Conservation (phyloP, 2,113 vertebrate genomes). For the Phasianus colchicus region DNA sequence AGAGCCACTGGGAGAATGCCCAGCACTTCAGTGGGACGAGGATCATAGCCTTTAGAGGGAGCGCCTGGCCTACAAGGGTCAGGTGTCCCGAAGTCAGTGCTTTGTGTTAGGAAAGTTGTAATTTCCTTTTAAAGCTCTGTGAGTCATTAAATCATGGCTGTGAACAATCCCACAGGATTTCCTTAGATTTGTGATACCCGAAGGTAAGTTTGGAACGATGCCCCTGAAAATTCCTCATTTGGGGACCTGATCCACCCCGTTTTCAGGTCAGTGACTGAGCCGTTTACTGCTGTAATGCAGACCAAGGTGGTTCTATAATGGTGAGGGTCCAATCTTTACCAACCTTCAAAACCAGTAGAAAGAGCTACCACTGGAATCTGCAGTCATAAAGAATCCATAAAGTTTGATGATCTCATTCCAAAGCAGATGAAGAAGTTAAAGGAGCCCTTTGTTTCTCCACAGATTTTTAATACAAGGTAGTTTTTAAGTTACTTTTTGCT, state of each 20-base stretch:
- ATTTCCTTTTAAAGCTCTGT: constrained; percentile 69
- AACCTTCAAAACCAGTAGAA: not conserved
- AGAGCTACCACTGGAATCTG: not conserved
- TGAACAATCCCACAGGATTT: constrained; percentile 70
- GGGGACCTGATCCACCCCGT: constrained; percentile 6
- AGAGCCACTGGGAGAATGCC: not conserved
- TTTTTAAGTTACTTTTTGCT: not conserved
- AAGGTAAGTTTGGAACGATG: constrained; percentile 47
- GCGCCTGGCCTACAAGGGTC: constrained; percentile 34
- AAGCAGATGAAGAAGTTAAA: not conserved
- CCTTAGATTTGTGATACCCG: constrained; percentile 62
- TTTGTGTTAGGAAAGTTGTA: constrained; percentile 67
- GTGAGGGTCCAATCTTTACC: not conserved
- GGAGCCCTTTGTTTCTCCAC: not conserved
- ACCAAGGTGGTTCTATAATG: not conserved
- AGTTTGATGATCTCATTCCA: not conserved
- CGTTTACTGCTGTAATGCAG: not conserved
- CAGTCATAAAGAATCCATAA: not conserved
- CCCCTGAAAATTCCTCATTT: constrained; percentile 10
- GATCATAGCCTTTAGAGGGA: constrained; percentile 50
- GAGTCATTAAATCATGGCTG: constrained; percentile 64
- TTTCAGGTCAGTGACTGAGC: constrained; percentile 19
- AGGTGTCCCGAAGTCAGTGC: constrained; percentile 47
- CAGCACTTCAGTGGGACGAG: not conserved
- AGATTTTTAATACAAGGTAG: not conserved